phyloP scores from a whole-genome alignment of 2,888 invertebrate species.

The Pseudococcus jackbeardsleyi region DNA sequence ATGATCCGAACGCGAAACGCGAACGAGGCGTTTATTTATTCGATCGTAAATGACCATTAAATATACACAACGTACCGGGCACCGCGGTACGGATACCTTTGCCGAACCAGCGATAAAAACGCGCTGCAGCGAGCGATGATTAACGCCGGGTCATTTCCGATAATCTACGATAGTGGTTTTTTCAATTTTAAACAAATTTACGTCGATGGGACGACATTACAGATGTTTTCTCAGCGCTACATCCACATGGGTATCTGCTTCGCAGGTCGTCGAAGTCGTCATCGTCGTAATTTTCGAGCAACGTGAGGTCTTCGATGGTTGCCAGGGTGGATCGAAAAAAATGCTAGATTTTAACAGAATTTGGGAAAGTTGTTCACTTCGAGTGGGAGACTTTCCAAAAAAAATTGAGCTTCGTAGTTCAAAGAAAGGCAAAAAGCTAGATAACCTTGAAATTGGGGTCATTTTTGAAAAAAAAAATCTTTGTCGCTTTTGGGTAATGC shows the following conservation, averaged over 20 bases:
- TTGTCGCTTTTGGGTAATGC: no score
- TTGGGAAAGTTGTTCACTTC: no score
- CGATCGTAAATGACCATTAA: slow-evolving; percentile 58
- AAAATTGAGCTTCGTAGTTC: no score
- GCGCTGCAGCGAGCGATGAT: background rate
- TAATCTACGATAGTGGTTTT: slow-evolving; percentile 16
- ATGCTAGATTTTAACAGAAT: no score
- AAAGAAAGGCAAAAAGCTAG: no score
- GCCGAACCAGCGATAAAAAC: background rate
- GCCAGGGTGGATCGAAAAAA: no score
- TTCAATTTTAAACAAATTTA: slow-evolving; percentile 10
- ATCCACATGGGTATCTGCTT: no score
- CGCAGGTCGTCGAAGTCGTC: background rate
- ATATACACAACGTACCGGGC: background rate
- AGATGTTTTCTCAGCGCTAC: no score
- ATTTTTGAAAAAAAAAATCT: no score
- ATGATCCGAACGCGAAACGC: slow-evolving; percentile 17
- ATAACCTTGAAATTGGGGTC: no score
- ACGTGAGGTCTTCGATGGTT: background rate
- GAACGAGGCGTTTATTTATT: slow-evolving; percentile 65
- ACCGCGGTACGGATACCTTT: no score
- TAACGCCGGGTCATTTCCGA: background rate
- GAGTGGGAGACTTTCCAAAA: no score
- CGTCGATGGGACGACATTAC: background rate
- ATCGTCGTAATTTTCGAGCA: background rate